Evolutionary conservation across 2,888 invertebrate species (phyloP), one percentile per base, ranked within the genome.

Genomic region (Limnephilus rhombicus): DNA sequence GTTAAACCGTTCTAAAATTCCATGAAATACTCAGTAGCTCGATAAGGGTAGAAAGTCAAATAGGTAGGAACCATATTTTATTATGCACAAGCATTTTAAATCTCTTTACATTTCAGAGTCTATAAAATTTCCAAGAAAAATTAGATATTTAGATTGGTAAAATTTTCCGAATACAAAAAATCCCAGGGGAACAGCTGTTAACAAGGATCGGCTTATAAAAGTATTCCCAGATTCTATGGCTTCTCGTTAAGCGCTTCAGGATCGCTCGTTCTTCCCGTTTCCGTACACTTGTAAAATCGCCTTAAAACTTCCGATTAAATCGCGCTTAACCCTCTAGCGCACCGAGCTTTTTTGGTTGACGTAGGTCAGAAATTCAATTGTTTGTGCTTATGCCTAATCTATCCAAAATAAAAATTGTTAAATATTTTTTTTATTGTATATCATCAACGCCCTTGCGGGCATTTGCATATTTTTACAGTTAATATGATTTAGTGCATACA

Each of bases 281-380:
- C 49, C 49, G 15, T 49, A 49, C 49, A 15, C 49, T 49, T 49
- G 49, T 49, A 68, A 68, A 68, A 68, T 18, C 24, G 24, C 68
- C 9, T n/a, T 7, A 68, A 68, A 24, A 68, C 68, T 68, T 68
- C 37, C 34, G 87, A 53, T 87, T 87, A 87, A 53, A 87, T 87
- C 68, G 68, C 87, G 53, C 18, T 68, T 87, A 87, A 68, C 68
- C 68, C 68, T 68, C 68, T 68, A n/a, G 24, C 9, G 1, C n/a
- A 5, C 68, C 68, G 24, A 68, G 68, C 9, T 9, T 68, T 68
- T 68, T 68, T n/a, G 53, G 53, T 24, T 68, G 53, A 24, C 24
- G 18, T 68, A 24, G 2, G 53, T 1, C 18, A 68, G 53, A 68
- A 18, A 68, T 18, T 18, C 24, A 18, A 68, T 1, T 5, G 24